Evolutionary conservation across 2,113 vertebrate genomes (phyloP).

Genomic region (Suricata suricatta): DNA sequence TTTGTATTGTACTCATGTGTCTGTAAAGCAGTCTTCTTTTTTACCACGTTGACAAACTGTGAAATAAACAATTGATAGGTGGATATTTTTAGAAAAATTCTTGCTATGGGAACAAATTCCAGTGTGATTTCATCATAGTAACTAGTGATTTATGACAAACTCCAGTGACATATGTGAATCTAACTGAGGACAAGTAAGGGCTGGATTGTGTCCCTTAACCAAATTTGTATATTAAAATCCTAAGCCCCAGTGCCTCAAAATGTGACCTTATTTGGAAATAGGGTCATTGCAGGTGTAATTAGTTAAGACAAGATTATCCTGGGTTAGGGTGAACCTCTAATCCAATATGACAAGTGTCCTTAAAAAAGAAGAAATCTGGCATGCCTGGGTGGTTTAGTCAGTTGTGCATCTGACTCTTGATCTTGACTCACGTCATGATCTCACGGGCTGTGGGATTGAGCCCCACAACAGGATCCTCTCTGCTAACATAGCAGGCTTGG

Average conservation of each 20-base stretch:
- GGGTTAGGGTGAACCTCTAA: background rate
- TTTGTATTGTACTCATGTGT: background rate
- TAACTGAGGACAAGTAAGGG: background rate
- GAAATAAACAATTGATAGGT: background rate
- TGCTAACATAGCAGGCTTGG: too few relatives aligned
- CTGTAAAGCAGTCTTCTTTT: constrained; percentile 31
- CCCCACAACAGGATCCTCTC: too few relatives aligned
- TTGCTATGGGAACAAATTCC: constrained; percentile 37
- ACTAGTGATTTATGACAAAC: constrained; percentile 23
- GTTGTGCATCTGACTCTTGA: too few relatives aligned
- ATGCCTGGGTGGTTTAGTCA: too few relatives aligned
- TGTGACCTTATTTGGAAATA: background rate
- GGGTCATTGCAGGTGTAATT: background rate
- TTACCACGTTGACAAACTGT: background rate
- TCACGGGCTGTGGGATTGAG: too few relatives aligned
- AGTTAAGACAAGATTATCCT: background rate
- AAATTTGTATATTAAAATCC: background rate
- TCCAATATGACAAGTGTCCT: background rate
- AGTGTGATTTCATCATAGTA: constrained; percentile 24
- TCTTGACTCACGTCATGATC: too few relatives aligned
- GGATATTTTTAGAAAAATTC: background rate
- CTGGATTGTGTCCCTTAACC: background rate
- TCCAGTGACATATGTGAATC: background rate
- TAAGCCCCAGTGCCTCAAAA: background rate
- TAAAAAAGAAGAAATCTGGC: background rate